Base-by-base conservation (phyloP, 2,113 vertebrate species). In the Girardinichthys multiradiatus region DNA sequence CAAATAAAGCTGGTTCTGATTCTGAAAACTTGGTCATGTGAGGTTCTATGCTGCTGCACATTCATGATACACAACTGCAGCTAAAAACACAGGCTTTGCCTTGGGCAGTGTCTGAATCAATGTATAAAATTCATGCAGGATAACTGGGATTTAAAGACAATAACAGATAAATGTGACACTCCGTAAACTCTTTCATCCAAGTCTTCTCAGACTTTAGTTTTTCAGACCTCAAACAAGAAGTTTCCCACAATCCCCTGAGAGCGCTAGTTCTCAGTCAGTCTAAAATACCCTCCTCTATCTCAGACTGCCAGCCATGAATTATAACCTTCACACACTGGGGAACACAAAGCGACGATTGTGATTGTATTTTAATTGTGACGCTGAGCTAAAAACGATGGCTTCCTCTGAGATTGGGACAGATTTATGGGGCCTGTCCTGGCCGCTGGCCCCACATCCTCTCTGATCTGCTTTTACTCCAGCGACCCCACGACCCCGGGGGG, bases 401-500 rank as follows among this genome's bases (percentile, higher is more conserved):
- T 93, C 91, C 91, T 93, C 86, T 85, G 89, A 89, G 87, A 91
- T 79, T 42, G 80, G 84, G 31, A 35, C 68, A 85, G 92, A 94
- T 94, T 95, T 94, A 93, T 90, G 86, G 83, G 80, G 71, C 85
- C 80, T 87, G 91, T 91, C 88, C 87, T 91, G 90, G 89, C 91
- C 11, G 45, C 85, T 62, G 66, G 89, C 89, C 91, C 82, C 89
- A 86, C 82, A 83, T 88, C 86, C 90, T 89, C 89, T 94, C 92
- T 93, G 93, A 94, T 94, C 91, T 90, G 88, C 90, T 93, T 93
- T 94, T 93, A 93, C 92, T 91, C 90, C 61, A 37, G 73, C 51
- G 84, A 92, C 90, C 93, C 83, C 81, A 48, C 45, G 87, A 92
- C 94, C 92, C 93, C 59, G 17, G 51, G 75, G 85, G 92, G 92